Conservation (phyloP, 2,888 invertebrate genomes). For the Byasa hedistus region DNA sequence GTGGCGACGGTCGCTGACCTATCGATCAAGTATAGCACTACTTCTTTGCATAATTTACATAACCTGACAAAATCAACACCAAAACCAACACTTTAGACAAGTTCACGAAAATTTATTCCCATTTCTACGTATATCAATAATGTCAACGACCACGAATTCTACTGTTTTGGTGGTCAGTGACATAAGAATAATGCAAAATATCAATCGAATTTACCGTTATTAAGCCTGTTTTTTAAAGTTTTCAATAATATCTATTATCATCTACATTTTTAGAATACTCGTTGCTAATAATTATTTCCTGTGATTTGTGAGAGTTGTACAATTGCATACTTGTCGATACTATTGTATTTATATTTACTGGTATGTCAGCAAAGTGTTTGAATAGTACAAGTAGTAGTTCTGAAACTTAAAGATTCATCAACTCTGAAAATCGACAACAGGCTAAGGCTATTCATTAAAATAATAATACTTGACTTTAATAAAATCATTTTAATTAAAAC, state of each 20-base stretch:
- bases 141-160: conserved; percentile 48
- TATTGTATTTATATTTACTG: conserved; percentile 10
- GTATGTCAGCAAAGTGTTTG: conserved; percentile 13
- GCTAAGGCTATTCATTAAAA: not conserved
- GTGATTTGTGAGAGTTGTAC: not conserved
- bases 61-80: conserved; percentile 69
- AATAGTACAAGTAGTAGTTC: not conserved
- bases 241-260: conserved; percentile 15
- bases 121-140: conserved; percentile 35
- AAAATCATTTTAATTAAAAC: conserved; percentile 1
- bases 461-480: not conserved
- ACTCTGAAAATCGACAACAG: not conserved
- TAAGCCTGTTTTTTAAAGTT: conserved; percentile 19
- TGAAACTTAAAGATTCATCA: not conserved
- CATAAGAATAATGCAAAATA: conserved; percentile 33
- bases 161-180: conserved; percentile 33
- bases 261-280: conserved; percentile 4
- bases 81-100: conserved; percentile 67
- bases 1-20: conserved; percentile 66
- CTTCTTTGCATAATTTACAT: conserved; percentile 73
- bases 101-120: conserved; percentile 57
- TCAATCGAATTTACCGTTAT: conserved; percentile 19
- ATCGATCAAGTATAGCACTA: conserved; percentile 67
- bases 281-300: conserved; percentile 6
- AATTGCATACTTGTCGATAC: conserved; percentile 8